Evolutionary conservation across 2,888 invertebrate species (phyloP), one percentile per base, ranked within the genome.

Genomic region (Mythimna impura): DNA sequence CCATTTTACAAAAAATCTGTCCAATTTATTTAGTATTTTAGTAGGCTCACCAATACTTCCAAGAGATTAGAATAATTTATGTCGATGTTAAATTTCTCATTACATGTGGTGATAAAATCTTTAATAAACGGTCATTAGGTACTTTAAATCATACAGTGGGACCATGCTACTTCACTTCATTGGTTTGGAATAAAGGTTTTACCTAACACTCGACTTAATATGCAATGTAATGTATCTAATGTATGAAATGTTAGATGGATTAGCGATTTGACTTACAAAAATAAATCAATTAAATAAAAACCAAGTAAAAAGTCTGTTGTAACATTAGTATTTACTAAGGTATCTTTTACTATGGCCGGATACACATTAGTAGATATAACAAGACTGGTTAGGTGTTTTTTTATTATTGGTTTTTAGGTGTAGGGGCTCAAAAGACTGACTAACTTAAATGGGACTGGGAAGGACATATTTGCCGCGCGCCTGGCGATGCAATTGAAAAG

Each of bases 101-200:
- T 67, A 62, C 20, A 20, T n/a, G 4, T 17, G 12, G 50, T 63
- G 57, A 25, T 68, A n/a, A 62, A 69, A 68, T 50, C 68, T 22
- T n/a, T 34, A 43, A 30, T 40, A 36, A 50, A 55, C n/a, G 12
- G 25, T 68, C 9, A 57, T 63, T 60, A 22, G 25, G 20, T 34
- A 58, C 34, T 30, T 57, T 64, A 47, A 6, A 50, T 65, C 36
- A 30, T 50, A 14, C 36, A 40, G 7, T 71, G 9, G n/a, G 7
- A 71, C 10, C 20, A 25, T 60, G n/a, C 25, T 57, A 9, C 12
- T 12, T 30, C 1, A n/a, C 4, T 54, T n/a, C 10, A 25, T 40
- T 22, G 30, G 22, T 55, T 71, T 17, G 14, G 17, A 25, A 43
- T 22, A 52, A 40, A 25, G 25, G 4, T 40, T 14, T 6, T 22